phyloP scores from a whole-genome alignment of 2,888 invertebrate genomes.

The Sinotaia quadrata region DNA sequence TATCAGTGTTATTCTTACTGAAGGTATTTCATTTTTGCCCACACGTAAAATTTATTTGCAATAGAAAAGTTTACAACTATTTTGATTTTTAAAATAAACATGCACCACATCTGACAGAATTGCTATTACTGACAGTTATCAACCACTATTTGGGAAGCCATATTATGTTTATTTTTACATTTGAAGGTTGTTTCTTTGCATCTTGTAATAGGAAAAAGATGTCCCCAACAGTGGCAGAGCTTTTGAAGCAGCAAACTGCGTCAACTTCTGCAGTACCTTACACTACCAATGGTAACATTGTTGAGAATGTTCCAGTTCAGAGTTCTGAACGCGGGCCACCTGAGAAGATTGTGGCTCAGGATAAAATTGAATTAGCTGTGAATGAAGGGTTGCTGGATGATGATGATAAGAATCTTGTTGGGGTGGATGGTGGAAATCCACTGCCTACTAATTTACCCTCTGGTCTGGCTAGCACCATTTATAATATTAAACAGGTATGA shows the following conservation, averaged over 20 bases:
- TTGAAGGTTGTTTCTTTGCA: too few relatives aligned
- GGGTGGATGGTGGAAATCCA: constrained; percentile 14
- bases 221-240: constrained; percentile 64
- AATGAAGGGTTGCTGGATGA: constrained; percentile 47
- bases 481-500: constrained; percentile 72
- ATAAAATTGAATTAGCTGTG: constrained; percentile 12
- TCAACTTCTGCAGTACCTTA: constrained; percentile 35
- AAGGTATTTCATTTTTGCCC: too few relatives aligned
- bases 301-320: neutral
- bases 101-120: too few relatives aligned
- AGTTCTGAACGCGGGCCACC: neutral
- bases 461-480: constrained; percentile 73
- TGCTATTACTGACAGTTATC: too few relatives aligned
- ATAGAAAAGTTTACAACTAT: too few relatives aligned
- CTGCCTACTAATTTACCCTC: constrained; percentile 43
- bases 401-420: constrained; percentile 27
- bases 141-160: too few relatives aligned
- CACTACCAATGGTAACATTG: neutral
- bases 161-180: too few relatives aligned
- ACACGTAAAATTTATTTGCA: too few relatives aligned
- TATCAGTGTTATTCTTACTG: too few relatives aligned
- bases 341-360: constrained; percentile 10
- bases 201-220: constrained; percentile 55
- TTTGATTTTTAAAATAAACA: too few relatives aligned
- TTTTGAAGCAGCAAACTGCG: constrained; percentile 62